Base-by-base conservation (phyloP, 2,888 invertebrate genomes). In the Asteroscopus sphinx region DNA sequence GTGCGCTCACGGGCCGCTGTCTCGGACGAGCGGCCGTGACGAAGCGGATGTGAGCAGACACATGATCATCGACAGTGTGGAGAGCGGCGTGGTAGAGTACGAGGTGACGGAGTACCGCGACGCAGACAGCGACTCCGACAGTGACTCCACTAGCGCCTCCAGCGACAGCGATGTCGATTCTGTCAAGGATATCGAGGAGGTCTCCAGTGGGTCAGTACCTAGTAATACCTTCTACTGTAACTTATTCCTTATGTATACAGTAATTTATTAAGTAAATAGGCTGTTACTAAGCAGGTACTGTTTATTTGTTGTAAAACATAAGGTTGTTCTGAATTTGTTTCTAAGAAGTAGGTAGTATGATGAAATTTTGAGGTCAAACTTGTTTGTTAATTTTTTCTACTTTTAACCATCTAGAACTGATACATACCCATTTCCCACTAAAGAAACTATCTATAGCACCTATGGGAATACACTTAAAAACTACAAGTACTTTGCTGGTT, bases 81-180 rank as follows among this genome's bases (percentile, higher is more conserved):
- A 92, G 53, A 91, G 89, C 76, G 93, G 89, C 41, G 86, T 92
- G 9, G 84, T 92, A 57, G 93, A 93, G 51, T 94, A 93, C 59
- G 92, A 93, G 74, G 92, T 93, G 44, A 90, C 92, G 1, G 91
- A 92, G 71, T 94, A 94, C 64, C 82, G 93, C 12, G 93, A 91
- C 48, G 81, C 83, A 40, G 87, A 91, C 59, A 87, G 88, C 59
- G 90, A 90, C 60, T 87, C 89, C 9, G 77, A 76, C 17, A 68
- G 66, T 0, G 90, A 90, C 30, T 85, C 89, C 0, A 87, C 88
- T 0, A 90, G 89, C 63, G 89, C 89, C 41, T 89, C 89, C 9
- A 91, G 89, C 71, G 92, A 92, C 61, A 92, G 91, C 73, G 92
- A 93, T 63, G 86, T 92, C 11, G 92, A 93, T 55, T 92, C 92